Conservation (phyloP, 1,140 invertebrate genomes). For the Drosophila auraria region DNA sequence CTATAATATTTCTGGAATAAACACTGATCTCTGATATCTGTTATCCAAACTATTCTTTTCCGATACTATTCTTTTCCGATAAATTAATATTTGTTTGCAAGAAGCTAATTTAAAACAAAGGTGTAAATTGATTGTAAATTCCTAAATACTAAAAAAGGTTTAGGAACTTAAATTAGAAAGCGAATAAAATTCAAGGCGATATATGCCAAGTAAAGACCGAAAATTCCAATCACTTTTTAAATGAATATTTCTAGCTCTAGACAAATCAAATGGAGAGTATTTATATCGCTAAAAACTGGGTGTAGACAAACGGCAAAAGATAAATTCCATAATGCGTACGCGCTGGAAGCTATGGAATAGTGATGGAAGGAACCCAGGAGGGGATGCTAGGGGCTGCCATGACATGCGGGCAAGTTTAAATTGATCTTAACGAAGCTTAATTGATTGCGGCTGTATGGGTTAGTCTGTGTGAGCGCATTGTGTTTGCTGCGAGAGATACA, state of each 20-base stretch:
- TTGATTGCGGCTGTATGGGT: conserved; percentile 73
- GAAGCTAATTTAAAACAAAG: background rate
- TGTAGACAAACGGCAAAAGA: conserved; percentile 9
- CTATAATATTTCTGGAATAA: background rate
- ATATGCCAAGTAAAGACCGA: background rate
- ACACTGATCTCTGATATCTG: background rate
- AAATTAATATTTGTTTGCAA: background rate
- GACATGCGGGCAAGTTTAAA: conserved; percentile 84
- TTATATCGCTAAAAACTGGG: background rate
- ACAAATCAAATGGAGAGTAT: background rate
- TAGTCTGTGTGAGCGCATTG: conserved; percentile 45
- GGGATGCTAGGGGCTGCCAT: conserved; percentile 28
- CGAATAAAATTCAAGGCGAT: background rate
- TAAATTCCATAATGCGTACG: conserved; percentile 66
- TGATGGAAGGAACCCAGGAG: conserved; percentile 14
- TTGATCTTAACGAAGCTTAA: conserved; percentile 85
- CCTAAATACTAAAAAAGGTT: background rate
- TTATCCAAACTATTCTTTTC: background rate
- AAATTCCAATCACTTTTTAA: conserved; percentile 2
- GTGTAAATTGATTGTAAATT: background rate
- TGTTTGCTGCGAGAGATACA: conserved; percentile 27
- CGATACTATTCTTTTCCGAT: background rate
- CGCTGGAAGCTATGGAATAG: conserved; percentile 43
- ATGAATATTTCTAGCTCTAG: conserved; percentile 1
- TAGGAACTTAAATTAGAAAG: background rate